Base-by-base conservation (phyloP, 1,140 invertebrate species). In the Pomacea maculata region DNA sequence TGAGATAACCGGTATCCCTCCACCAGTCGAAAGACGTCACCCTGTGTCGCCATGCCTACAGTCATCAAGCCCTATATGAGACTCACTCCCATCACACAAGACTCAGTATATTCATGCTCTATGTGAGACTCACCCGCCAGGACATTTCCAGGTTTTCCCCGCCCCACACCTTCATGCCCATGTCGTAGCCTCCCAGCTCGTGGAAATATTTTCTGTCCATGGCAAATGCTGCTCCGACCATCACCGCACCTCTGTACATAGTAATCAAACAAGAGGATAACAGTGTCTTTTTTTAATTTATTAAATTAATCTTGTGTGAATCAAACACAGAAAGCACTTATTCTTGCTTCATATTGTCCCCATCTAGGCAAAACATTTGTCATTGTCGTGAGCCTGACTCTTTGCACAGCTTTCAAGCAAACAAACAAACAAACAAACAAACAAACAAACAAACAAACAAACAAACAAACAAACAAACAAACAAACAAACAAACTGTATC, bases 181-280 rank as follows among this genome's bases (percentile, higher is more conserved):
- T 83, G 80, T 90, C 89, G 83, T 90, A 91, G 12, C 85, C 81
- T 3, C 98, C 98, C 14, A 99, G 93, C 84, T 96, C 92, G 83
- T 94, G 93, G 90, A 99, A 99, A 92, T 97, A 99, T 75, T 95
- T 92, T 52, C 95, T 93, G 87, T 97, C 94, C 19, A 99, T 96
- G 0, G 98, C 98, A 93, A 99, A 98, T 72, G 99, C 91, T 54
- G 98, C 97, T 21, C 98, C 98, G 6, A 98, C 97, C 97, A 99
- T 99, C 14, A 98, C 96, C 1, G 81, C 83, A 7, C 86, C 87
- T 64, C 87, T 89, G 79, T 54, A 19, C 45, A 19, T 25, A 79
- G 45, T 6, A 54, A 65, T 21, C 68, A 10, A 15, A 0, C 0
- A 15, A 65, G 29, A 29, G 19, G 34, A 45, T 0, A 29, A 15